Base-by-base conservation (phyloP, 2,888 invertebrate species). In the Aelia acuminata region DNA sequence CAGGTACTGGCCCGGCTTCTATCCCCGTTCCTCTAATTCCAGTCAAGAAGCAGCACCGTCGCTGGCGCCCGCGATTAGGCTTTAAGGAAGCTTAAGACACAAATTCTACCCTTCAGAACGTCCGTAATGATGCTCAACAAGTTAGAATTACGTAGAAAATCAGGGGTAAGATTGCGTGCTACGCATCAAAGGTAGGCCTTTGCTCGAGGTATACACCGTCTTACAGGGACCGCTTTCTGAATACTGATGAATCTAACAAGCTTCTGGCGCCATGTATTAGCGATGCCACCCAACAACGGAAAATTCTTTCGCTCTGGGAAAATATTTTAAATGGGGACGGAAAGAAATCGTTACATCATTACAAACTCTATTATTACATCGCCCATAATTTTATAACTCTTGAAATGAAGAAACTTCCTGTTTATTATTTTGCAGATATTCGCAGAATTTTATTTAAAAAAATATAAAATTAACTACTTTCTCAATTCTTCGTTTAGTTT, bases 131-230 rank as follows among this genome's bases (percentile, higher is more conserved):
- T 31, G 18, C 43, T 80, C 80, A 80, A 80, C 80, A 80, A 80
- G 80, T 80, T n/a, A 43, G 80, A 80, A 80, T 43, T 80, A 43
- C 80, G 80, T 22, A 80, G 80, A 80, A 80, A 80, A 80, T 80
- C 22, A 43, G n/a, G 80, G 80, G 80, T 80, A n/a, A 63, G 63
- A 31, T 63, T 39, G 80, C 80, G 22, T 43, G 39, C 4, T 80
- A 80, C 39, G 80, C 80, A 43, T 39, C 11, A 22, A 39, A 80
- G 43, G 80, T 80, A 43, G 80, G 43, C 0, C n/a, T n/a, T 63
- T 80, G 43, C 80, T 80, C 80, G n/a, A 80, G 80, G 11, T 80
- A 80, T 10, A 43, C n/a, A n/a, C 39, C 43, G 80, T 80, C 43
- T 13, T 31, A 35, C 22, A 2, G 20, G 11, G 13, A 3, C 39